Base-by-base conservation (phyloP, 2,797 vertebrate genomes). In the Gallinago nigripennis region DNA sequence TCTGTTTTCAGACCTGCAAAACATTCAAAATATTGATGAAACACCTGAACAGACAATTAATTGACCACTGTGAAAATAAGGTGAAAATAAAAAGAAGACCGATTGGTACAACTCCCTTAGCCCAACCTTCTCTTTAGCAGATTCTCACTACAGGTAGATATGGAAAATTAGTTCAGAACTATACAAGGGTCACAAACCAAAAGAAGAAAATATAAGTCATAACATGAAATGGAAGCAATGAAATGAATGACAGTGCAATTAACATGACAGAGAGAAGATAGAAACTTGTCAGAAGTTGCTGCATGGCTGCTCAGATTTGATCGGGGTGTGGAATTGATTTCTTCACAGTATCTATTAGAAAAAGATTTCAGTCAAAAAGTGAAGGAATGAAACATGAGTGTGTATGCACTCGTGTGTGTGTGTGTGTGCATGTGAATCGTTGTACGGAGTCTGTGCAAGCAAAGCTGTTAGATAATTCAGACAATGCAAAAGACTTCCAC, bases 231-330 rank as follows among this genome's bases (percentile, higher is more conserved):
- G 53, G 45, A 82, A 94, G 2, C n/a, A 56, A 39, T 60, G 35
- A 92, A 91, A 94, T 91, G 92, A 91, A 66, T 92, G 93, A 93
- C 88, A 93, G 60, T 57, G 35, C 53, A 91, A 95, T 96, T 96
- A 95, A 80, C 60, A 85, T 93, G 84, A 91, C 81, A 93, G 45
- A 89, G 43, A 79, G 53, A 83, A 90, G 91, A 95, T 28, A 41
- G 90, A 94, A 92, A 94, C 91, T 91, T 94, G 90, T 92, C 91
- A 95, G 82, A 94, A 94, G 71, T 72, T 92, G 37, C 65, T 86
- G 31, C 76, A 86, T 73, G 65, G 71, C 56, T 90, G 72, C 72
- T 92, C 85, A 91, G 66, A 46, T 83, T 92, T 94, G 87, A 87
- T 78, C 82, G 64, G 45, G 88, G 37, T 90, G 76, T 54, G 69